These are phyloP conservation scores for Oncorhynchus tshawytscha DNA, from an alignment of 2,113 vertebrate genomes.

Conservation along the genomic window DNA sequence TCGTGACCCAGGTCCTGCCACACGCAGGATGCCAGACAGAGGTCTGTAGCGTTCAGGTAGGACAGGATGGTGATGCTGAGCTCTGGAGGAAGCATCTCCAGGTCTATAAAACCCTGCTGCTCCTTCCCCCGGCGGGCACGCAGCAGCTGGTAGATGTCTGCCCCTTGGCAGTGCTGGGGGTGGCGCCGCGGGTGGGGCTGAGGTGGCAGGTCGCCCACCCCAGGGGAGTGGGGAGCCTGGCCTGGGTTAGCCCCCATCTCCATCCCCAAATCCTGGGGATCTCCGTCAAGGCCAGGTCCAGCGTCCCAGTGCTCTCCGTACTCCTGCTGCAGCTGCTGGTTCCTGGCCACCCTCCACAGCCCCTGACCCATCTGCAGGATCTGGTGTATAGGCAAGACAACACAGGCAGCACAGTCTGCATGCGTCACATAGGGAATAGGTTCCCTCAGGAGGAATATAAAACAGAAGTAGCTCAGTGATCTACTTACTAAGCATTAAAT, in stretches of 20 bases:
- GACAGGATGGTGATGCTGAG: slow-evolving; percentile 97
- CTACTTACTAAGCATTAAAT: no score
- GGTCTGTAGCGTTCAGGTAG: slow-evolving; percentile 96
- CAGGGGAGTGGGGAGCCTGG: slow-evolving; percentile 49
- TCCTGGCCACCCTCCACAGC: slow-evolving; percentile 93
- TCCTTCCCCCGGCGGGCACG: slow-evolving; percentile 81
- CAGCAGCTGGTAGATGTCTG: slow-evolving; percentile 91
- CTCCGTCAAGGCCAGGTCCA: not conserved
- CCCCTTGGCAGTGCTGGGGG: slow-evolving; percentile 80
- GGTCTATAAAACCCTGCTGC: slow-evolving; percentile 89
- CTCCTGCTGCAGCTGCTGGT: slow-evolving; percentile 87
- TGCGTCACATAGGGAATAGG: no score
- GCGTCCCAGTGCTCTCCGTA: slow-evolving; percentile 69
- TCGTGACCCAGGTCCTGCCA: slow-evolving; percentile 96
- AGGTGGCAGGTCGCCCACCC: not conserved
- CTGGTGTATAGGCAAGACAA: not conserved
- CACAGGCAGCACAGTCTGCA: not conserved
- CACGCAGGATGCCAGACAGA: slow-evolving; percentile 97
- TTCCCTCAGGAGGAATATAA: no score
- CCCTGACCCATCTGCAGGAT: slow-evolving; percentile 93
- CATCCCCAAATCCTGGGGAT: slow-evolving; percentile 23
- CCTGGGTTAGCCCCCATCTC: slow-evolving; percentile 75
- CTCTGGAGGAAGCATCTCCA: slow-evolving; percentile 96
- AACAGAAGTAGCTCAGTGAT: no score
- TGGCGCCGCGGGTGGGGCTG: slow-evolving; percentile 62